These are phyloP conservation scores for Teinopalpus imperialis DNA, from an alignment of 2,888 invertebrate genomes.

Conservation along the genomic window DNA sequence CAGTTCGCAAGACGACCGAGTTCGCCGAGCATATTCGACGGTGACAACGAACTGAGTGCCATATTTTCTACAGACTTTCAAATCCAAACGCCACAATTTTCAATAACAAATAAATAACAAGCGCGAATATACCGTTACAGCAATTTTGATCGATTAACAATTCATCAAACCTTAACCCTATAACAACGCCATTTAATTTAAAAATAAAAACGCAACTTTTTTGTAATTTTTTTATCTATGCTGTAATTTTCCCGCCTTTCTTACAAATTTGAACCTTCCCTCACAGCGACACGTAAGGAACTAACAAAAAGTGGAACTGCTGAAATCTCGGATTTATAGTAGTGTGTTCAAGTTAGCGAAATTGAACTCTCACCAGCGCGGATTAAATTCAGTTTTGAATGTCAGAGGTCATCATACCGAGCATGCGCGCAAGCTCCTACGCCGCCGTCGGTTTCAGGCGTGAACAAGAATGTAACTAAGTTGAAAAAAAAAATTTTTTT, in stretches of 20 bases:
- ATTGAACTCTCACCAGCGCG: slow-evolving; percentile 26
- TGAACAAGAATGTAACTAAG: no score
- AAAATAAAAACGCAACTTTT: neutral
- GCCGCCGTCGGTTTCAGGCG: neutral
- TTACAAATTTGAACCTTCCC: slow-evolving; percentile 33
- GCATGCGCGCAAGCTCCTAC: slow-evolving; percentile 64
- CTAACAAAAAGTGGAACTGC: slow-evolving; percentile 43
- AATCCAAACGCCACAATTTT: slow-evolving; percentile 9
- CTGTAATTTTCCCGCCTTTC: slow-evolving; percentile 24
- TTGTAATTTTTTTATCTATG: slow-evolving; percentile 12
- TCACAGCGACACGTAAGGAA: slow-evolving; percentile 39
- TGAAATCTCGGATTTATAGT: slow-evolving; percentile 38
- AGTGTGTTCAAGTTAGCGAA: slow-evolving; percentile 29
- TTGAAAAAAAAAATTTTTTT: no score
- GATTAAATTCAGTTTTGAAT: slow-evolving; percentile 46
- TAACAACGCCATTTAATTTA: neutral
- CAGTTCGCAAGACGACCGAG: slow-evolving; percentile 68
- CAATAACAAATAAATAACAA: no score
- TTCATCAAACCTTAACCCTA: slow-evolving; percentile 2
- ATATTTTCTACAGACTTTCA: slow-evolving; percentile 42
- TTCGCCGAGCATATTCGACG: slow-evolving; percentile 70
- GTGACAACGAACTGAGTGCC: slow-evolving; percentile 67
- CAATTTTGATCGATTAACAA: slow-evolving; percentile 3
- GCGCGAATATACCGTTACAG: no score
- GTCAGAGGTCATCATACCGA: slow-evolving; percentile 41